A percentile compares a stretch with the other conserved stretches of the same genome.
Evolutionary conservation across 2,113 vertebrate genomes (phyloP).

Genomic region (Pelecanoides urinatrix): DNA sequence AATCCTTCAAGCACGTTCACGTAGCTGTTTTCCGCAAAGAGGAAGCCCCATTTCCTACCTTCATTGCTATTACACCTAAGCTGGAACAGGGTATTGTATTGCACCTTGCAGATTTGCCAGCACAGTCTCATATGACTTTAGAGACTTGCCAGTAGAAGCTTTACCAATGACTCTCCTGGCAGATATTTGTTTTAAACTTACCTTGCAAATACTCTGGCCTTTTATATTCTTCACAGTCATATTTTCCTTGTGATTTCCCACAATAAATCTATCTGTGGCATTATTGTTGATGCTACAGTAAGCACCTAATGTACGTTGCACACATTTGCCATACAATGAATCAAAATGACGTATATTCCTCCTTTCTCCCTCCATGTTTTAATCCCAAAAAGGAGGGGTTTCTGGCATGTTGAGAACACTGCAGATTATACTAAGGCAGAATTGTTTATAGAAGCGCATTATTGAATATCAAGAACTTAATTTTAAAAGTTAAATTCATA

Average conservation of each 20-base stretch:
- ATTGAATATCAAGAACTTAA: background rate
- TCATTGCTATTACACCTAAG: background rate
- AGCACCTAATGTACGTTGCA: conserved; percentile 36
- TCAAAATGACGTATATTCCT: conserved; percentile 24
- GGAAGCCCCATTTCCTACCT: background rate
- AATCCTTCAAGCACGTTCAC: background rate
- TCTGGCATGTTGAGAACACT: background rate
- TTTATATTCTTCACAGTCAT: background rate
- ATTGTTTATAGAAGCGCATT: background rate
- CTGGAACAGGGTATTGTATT: background rate
- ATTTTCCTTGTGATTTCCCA: background rate
- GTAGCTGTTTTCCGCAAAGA: background rate
- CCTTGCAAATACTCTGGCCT: background rate
- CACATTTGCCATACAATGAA: background rate
- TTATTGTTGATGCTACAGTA: conserved; percentile 50
- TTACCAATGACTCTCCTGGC: background rate
- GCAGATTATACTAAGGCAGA: background rate
- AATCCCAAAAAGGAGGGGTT: background rate
- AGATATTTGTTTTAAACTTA: background rate
- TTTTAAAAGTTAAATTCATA: background rate
- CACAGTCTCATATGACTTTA: background rate
- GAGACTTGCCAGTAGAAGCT: background rate
- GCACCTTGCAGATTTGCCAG: background rate
- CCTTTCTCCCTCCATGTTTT: background rate
- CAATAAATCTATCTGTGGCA: conserved; percentile 21